Conservation (phyloP, 2,888 invertebrate genomes). For the Chouioia cunea region DNA sequence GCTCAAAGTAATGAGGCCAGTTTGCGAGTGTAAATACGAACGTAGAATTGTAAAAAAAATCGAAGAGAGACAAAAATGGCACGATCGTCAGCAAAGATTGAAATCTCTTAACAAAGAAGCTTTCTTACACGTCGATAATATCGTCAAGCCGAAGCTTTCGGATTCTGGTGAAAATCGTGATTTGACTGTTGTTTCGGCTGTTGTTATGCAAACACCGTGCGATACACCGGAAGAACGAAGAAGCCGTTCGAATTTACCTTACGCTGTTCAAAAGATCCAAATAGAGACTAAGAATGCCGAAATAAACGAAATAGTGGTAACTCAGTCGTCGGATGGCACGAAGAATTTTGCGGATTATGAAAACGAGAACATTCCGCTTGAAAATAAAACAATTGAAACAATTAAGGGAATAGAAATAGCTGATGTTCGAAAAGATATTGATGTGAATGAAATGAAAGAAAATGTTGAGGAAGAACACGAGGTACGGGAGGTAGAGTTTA, state of each 20-base stretch:
- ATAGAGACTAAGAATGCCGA: background rate
- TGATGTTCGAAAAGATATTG: background rate
- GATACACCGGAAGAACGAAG: slow-evolving; percentile 13
- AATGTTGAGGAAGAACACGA: no score
- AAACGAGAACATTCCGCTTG: background rate
- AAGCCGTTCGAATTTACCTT: background rate
- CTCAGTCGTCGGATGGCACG: no score
- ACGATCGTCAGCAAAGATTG: slow-evolving; percentile 51
- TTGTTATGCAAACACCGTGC: slow-evolving; percentile 35
- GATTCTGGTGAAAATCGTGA: no score
- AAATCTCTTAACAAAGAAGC: slow-evolving; percentile 45
- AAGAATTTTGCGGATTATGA: no score
- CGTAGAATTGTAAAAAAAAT: slow-evolving; percentile 56
- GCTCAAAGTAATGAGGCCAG: slow-evolving; percentile 56
- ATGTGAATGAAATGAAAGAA: background rate
- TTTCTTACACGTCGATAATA: slow-evolving; percentile 22
- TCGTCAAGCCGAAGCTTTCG: background rate
- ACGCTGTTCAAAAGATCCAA: background rate
- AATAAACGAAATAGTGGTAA: no score
- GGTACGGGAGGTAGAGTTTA: background rate
- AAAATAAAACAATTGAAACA: background rate
- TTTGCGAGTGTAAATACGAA: slow-evolving; percentile 62
- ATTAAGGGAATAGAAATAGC: no score
- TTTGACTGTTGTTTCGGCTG: background rate
- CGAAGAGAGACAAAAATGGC: slow-evolving; percentile 54